These are phyloP conservation scores for Xerus inauris DNA, from an alignment of 2,113 vertebrate genomes.

Conservation along the genomic window DNA sequence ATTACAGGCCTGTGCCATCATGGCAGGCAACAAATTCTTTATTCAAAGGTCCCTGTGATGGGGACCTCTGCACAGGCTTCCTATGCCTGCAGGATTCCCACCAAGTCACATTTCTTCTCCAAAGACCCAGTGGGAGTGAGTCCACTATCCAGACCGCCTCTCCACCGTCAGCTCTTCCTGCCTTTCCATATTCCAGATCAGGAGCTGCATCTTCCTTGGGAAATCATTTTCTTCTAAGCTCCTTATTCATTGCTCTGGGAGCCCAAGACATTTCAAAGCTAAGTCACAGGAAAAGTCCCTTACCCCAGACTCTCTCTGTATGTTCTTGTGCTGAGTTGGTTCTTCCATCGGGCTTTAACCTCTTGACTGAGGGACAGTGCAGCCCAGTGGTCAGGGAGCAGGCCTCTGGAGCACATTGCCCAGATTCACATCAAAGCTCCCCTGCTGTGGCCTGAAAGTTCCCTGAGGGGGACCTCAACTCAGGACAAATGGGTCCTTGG, in stretches of 20 bases:
- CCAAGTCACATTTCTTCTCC: background rate
- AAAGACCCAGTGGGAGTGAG: background rate
- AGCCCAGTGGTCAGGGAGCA: background rate
- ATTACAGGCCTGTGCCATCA: too few relatives aligned
- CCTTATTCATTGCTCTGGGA: slow-evolving; percentile 29
- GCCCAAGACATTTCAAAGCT: background rate
- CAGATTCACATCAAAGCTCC: background rate
- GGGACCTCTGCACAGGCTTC: background rate
- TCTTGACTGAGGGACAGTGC: background rate
- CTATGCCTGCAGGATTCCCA: background rate
- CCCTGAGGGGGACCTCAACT: too few relatives aligned
- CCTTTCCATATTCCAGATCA: background rate
- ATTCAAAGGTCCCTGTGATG: background rate
- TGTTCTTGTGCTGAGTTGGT: background rate
- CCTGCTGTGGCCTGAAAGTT: too few relatives aligned
- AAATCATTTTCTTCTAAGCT: slow-evolving; percentile 37
- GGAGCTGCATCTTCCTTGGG: background rate
- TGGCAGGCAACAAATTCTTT: background rate
- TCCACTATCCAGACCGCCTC: background rate
- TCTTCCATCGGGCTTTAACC: background rate
- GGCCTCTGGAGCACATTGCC: background rate
- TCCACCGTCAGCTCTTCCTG: background rate
- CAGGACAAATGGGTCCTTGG: too few relatives aligned
- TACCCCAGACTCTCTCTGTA: background rate
- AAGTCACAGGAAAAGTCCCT: background rate